phyloP scores from a whole-genome alignment of 2,888 invertebrate genomes.

The Escarpia spicata region DNA sequence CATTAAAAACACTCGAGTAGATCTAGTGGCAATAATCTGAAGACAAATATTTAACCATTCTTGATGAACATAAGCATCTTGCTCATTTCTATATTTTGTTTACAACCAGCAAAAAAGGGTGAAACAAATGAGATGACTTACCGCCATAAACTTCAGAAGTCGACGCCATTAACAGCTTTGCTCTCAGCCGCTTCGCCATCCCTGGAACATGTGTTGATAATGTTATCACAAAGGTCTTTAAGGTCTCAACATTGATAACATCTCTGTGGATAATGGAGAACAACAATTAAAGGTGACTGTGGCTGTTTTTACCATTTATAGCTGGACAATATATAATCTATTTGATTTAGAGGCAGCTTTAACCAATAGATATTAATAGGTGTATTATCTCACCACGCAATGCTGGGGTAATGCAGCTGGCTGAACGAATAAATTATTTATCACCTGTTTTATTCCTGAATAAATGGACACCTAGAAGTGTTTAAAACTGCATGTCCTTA shows the following conservation, averaged over 20 bases:
- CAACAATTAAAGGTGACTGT: neutral
- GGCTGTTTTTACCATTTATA: too few species aligned
- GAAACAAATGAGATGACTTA: conserved; percentile 35
- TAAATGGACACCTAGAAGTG: too few species aligned
- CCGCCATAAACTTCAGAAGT: conserved; percentile 97
- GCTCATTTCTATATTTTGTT: too few species aligned
- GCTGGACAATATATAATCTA: too few species aligned
- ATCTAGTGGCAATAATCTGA: too few species aligned
- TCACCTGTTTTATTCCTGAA: too few species aligned
- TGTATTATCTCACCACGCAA: too few species aligned
- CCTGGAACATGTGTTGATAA: conserved; percentile 68
- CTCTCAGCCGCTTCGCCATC: conserved; percentile 90
- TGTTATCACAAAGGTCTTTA: neutral
- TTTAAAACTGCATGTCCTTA: conserved; percentile 39
- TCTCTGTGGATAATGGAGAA: neutral
- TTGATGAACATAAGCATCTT: neutral
- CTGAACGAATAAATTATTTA: too few species aligned
- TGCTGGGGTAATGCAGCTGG: too few species aligned
- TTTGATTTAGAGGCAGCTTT: too few species aligned
- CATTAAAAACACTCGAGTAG: too few species aligned
- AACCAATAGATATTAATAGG: too few species aligned
- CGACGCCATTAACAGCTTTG: conserved; percentile 92
- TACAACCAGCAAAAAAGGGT: neutral
- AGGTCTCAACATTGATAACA: neutral
- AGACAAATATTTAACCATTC: neutral